Evolutionary conservation across 2,113 vertebrate genomes (phyloP).

Genomic region (Xiphias gladius): DNA sequence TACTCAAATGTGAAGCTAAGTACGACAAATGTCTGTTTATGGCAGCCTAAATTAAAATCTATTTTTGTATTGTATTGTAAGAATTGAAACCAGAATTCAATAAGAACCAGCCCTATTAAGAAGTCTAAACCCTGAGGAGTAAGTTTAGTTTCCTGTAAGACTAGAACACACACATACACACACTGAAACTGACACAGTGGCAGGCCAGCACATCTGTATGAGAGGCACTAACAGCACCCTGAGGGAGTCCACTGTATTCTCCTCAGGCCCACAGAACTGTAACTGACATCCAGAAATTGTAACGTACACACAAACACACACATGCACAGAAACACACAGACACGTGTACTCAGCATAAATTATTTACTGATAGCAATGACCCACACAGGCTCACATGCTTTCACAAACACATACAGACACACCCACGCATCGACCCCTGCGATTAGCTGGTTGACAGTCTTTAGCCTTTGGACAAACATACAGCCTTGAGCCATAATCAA

Average conservation of each 20-base stretch:
- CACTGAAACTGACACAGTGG: constrained; percentile 65
- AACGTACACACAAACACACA: constrained; percentile 53
- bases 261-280: constrained; percentile 77
- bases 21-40: neutral
- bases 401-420: constrained; percentile 66
- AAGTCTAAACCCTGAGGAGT: constrained; percentile 54
- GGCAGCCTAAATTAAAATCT: neutral
- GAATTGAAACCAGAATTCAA: neutral
- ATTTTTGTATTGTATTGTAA: neutral
- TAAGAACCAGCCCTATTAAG: constrained; percentile 33
- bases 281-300: constrained; percentile 78
- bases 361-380: constrained; percentile 69
- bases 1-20: neutral
- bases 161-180: constrained; percentile 42
- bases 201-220: constrained; percentile 81
- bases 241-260: constrained; percentile 77
- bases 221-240: constrained; percentile 81
- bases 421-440: constrained; percentile 60
- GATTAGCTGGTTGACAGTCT: constrained; percentile 80
- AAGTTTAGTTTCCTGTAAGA: constrained; percentile 67
- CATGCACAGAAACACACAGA: constrained; percentile 31
- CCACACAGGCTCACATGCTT: constrained; percentile 62
- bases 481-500: constrained; percentile 81
- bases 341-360: constrained; percentile 71
- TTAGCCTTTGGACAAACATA: constrained; percentile 82